These are phyloP conservation scores for Mormyrus lacerda DNA, from an alignment of 2,113 vertebrate species.

Conservation along the genomic window DNA sequence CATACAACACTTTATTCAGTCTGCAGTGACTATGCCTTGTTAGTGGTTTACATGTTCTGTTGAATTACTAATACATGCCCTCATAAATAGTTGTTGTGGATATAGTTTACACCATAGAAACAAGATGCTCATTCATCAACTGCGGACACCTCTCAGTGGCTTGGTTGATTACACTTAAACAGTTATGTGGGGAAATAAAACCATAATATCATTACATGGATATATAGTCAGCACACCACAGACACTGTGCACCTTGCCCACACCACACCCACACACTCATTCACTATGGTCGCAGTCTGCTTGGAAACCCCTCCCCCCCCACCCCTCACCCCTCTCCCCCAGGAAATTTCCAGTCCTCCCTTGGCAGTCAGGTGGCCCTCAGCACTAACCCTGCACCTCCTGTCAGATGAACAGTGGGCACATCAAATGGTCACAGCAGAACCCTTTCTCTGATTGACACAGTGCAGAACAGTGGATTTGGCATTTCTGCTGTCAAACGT, in stretches of 20 bases:
- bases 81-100: conserved; percentile 76
- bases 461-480: not conserved
- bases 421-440: not conserved
- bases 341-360: not conserved
- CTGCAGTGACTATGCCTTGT: conserved; percentile 83
- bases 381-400: not conserved
- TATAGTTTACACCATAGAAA: conserved; percentile 83
- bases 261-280: conserved; percentile 37
- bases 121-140: conserved; percentile 83
- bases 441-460: not conserved
- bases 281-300: not conserved
- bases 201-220: conserved; percentile 71
- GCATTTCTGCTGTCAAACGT: not conserved
- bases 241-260: conserved; percentile 55
- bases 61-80: conserved; percentile 89
- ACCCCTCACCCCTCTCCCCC: too few relatives aligned
- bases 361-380: not conserved
- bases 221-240: conserved; percentile 73
- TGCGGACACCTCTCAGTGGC: conserved; percentile 48
- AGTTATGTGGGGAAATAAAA: conserved; percentile 52
- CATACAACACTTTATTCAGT: conserved; percentile 86
- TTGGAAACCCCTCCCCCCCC: not conserved
- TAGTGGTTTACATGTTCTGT: conserved; percentile 68
- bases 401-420: not conserved
- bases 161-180: conserved; percentile 70